Base-by-base conservation (phyloP, 2,797 vertebrate genomes). In the Myotis planiceps region DNA sequence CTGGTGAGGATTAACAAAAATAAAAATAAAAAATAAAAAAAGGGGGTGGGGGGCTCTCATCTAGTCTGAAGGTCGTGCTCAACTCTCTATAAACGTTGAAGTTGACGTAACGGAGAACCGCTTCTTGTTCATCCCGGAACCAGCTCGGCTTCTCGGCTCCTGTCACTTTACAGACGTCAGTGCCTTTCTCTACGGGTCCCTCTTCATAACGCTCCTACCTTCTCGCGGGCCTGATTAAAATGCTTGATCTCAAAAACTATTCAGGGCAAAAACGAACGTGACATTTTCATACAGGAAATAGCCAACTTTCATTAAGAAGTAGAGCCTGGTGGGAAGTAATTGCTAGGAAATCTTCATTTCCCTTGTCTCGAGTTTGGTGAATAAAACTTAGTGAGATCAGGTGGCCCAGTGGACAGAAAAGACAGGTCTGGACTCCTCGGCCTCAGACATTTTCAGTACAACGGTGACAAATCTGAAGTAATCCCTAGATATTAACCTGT, bases 191-290 rank as follows among this genome's bases (percentile, higher is more conserved):
- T 19, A 0, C 0, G 1, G 25, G 3, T 27, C 39, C 71, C 32
- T 69, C 45, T 32, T 47, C 37, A 16, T 6, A 49, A 63, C 51
- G 14, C 85, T 47, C 60, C 9, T 14, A 5, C 27, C 65, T 90
- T 71, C 87, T 75, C 74, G 29, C 49, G 10, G 58, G 45, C 51
- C 9, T 19, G 45, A 79, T 58, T 29, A 95, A 96, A 87, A 89
- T 27, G 51, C 79, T 82, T 12, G 23, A 78, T 65, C 49, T 90
- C n/a, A 37, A 37, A 84, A 42, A 12, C 39, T 9, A 72, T 3
- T 14, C 66, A 93, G 80, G 39, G 27, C 60, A 78, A 19, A 71
- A 53, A 53, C 10, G 76, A 60, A 47, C 0, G 0, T 71, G 91
- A 55, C 32, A 15, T 78, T 78, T 93, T 29, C 68, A 5, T 37